phyloP scores from a whole-genome alignment of 2,888 invertebrate genomes.

The Hedya salicella region DNA sequence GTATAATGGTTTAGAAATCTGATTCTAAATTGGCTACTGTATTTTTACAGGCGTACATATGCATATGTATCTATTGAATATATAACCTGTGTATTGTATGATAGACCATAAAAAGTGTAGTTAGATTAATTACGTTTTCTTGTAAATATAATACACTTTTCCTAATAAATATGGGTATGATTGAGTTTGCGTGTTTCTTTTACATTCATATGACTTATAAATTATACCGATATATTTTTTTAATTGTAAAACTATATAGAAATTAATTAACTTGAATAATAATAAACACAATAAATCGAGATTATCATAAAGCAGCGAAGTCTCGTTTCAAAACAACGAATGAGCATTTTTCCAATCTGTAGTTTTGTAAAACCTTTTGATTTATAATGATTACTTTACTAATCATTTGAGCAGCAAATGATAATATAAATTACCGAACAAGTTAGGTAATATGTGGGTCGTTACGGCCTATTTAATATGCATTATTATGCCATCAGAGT shows the following conservation, averaged over 20 bases:
- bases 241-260: too few relatives aligned
- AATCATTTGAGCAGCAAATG: slow-evolving; percentile 24
- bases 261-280: too few relatives aligned
- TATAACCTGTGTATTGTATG: background rate
- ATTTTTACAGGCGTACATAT: too few relatives aligned
- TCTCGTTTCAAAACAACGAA: background rate
- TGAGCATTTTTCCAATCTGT: background rate
- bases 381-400: slow-evolving; percentile 8
- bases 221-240: too few relatives aligned
- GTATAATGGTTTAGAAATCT: too few relatives aligned
- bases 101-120: too few relatives aligned
- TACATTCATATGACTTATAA: too few relatives aligned
- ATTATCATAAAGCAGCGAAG: too few relatives aligned
- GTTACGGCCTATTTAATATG: slow-evolving; percentile 38
- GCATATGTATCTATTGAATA: background rate
- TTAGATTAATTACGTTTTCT: too few relatives aligned
- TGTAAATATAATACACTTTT: slow-evolving; percentile 33
- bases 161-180: slow-evolving; percentile 32
- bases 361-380: background rate
- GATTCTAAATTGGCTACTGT: too few relatives aligned
- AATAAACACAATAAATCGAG: too few relatives aligned
- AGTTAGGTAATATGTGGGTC: slow-evolving; percentile 35
- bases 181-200: background rate
- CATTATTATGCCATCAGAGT: slow-evolving; percentile 37
- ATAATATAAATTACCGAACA: slow-evolving; percentile 27